Percentiles rank a stretch among this genome's conserved stretches.
Conservation (phyloP, 2,113 vertebrate species). For the Rynchops niger region DNA sequence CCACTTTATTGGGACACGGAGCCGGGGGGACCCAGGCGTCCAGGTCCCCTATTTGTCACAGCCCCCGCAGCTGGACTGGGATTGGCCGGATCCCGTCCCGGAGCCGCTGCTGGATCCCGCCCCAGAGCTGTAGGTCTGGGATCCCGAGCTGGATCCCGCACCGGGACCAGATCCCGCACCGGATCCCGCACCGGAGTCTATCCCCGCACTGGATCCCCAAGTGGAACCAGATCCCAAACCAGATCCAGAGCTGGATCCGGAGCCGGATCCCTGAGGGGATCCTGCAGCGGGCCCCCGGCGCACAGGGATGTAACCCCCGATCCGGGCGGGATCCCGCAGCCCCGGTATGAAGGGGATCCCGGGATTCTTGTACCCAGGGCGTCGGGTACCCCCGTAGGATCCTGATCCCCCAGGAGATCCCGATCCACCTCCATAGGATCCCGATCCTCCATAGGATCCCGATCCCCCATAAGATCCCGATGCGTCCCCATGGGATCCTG, state of each 20-base stretch:
- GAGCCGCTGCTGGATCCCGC: background rate
- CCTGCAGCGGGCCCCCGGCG: background rate
- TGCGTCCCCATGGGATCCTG: background rate
- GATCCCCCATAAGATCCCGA: background rate
- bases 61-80: background rate
- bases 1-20: background rate
- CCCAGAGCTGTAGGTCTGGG: background rate
- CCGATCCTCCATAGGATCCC: background rate
- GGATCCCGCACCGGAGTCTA: too few species aligned
- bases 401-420: background rate
- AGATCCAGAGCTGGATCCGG: background rate
- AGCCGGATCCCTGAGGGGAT: rapidly evolving
- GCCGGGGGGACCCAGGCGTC: background rate
- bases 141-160: background rate
- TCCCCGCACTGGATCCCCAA: rapidly evolving
- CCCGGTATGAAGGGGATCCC: background rate
- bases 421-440: background rate
- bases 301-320: background rate
- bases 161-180: background rate
- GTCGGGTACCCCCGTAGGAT: background rate
- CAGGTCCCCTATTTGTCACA: background rate
- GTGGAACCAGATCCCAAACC: too few species aligned
- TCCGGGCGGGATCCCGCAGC: background rate
- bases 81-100: background rate
- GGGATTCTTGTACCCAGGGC: background rate